A percentile compares a stretch with the other conserved stretches of the same genome.
Conservation (phyloP, 1,140 invertebrate genomes). For the Magallana ariakensis region DNA sequence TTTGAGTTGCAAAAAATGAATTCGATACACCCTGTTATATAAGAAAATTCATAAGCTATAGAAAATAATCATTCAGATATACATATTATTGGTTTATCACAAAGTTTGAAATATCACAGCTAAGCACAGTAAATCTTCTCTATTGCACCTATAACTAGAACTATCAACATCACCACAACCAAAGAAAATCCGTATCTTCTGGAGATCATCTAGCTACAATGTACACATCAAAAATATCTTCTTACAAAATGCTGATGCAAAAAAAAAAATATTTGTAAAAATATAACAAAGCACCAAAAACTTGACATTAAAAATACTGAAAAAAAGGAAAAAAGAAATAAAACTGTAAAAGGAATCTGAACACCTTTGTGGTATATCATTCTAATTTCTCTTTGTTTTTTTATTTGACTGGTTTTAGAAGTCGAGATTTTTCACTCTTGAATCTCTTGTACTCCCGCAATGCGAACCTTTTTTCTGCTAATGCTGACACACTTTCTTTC, state of each 20-base stretch:
- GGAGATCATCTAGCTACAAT: neutral
- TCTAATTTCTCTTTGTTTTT: neutral
- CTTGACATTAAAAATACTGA: conserved; percentile 1
- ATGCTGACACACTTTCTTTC: neutral
- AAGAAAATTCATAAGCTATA: too few relatives aligned
- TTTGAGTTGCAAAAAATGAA: too few relatives aligned
- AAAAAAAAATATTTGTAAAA: neutral
- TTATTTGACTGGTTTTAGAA: neutral
- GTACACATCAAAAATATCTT: neutral
- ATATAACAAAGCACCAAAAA: neutral
- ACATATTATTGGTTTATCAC: neutral
- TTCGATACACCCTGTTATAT: too few relatives aligned
- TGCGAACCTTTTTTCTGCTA: conserved; percentile 33
- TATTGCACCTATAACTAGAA: conserved; percentile 3
- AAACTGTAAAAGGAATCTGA: neutral
- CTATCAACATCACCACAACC: conserved; percentile 15
- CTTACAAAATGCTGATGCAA: neutral
- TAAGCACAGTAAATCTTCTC: neutral
- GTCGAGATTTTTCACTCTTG: conserved; percentile 26
- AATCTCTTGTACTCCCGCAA: conserved; percentile 32
- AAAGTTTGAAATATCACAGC: conserved; percentile 3
- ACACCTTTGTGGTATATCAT: neutral
- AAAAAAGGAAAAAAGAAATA: neutral
- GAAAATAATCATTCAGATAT: neutral
- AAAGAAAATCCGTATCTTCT: neutral